A percentile compares a stretch with the other conserved stretches of the same genome.
These are phyloP conservation scores for Pseudomyrmex pallidus DNA, from an alignment of 1,140 invertebrate species.

Conservation along the genomic window DNA sequence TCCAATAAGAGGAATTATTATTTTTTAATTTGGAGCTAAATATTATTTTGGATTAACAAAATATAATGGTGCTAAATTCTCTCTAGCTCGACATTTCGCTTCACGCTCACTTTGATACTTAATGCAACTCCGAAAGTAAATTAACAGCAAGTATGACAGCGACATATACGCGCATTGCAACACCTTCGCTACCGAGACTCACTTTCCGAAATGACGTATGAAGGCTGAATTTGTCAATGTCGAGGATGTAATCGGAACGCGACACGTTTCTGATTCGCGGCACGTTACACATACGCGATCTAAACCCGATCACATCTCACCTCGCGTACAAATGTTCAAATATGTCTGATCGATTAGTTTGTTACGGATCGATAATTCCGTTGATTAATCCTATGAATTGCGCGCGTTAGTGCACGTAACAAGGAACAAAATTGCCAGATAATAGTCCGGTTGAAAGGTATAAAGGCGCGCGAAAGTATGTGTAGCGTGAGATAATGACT, in stretches of 20 bases:
- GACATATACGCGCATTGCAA: background rate
- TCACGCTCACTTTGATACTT: no score
- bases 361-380: background rate
- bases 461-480: background rate
- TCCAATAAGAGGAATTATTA: no score
- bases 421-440: background rate
- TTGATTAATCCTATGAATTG: background rate
- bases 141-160: no score
- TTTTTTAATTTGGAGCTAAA: no score
- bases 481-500: background rate
- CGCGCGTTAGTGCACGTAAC: background rate
- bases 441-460: background rate
- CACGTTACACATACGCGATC: slow-evolving; percentile 44
- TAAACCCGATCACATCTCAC: slow-evolving; percentile 40
- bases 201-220: slow-evolving; percentile 54
- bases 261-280: slow-evolving; percentile 37
- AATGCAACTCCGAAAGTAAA: no score
- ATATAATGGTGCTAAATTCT: no score
- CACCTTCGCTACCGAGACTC: slow-evolving; percentile 27
- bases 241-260: slow-evolving; percentile 49
- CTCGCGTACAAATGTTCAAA: slow-evolving; percentile 38
- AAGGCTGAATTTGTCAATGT: slow-evolving; percentile 61
- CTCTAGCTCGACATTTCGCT: no score
- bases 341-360: slow-evolving; percentile 28
- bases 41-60: no score